phyloP scores from a whole-genome alignment of 2,113 vertebrate species.

The Ictalurus furcatus region DNA sequence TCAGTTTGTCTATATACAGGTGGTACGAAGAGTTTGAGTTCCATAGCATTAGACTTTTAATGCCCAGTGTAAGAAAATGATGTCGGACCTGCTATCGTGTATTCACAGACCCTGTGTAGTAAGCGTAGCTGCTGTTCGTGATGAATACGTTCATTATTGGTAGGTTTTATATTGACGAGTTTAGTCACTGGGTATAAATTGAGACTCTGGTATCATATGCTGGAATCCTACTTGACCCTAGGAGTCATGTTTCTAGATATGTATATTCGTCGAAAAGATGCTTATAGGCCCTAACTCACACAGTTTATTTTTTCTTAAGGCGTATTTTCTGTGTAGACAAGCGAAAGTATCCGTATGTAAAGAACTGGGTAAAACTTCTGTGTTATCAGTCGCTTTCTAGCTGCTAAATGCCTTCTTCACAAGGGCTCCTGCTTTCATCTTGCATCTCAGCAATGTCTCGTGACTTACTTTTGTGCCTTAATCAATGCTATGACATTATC shows the following conservation, averaged over 20 bases:
- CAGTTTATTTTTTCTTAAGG: neutral
- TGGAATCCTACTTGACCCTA: neutral
- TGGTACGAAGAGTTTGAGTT: neutral
- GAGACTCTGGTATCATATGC: neutral
- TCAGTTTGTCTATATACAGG: neutral
- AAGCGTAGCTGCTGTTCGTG: neutral
- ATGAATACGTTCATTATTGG: neutral
- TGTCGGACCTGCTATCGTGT: neutral
- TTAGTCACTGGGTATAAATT: neutral
- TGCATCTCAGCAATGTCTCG: slow-evolving; percentile 1
- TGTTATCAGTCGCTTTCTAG: neutral
- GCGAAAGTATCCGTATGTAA: neutral
- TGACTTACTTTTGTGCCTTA: neutral
- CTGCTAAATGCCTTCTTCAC: neutral
- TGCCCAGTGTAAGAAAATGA: neutral
- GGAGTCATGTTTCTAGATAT: neutral
- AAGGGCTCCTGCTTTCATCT: neutral
- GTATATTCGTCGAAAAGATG: neutral
- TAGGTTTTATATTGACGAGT: neutral
- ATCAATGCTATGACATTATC: slow-evolving; percentile 1
- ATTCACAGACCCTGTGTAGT: neutral
- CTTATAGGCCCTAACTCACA: neutral
- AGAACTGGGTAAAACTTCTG: too few relatives aligned
- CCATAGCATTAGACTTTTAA: neutral
- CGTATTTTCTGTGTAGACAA: neutral